These are phyloP conservation scores for Gymnorhina tibicen DNA, from an alignment of 2,113 vertebrate species.

Conservation along the genomic window DNA sequence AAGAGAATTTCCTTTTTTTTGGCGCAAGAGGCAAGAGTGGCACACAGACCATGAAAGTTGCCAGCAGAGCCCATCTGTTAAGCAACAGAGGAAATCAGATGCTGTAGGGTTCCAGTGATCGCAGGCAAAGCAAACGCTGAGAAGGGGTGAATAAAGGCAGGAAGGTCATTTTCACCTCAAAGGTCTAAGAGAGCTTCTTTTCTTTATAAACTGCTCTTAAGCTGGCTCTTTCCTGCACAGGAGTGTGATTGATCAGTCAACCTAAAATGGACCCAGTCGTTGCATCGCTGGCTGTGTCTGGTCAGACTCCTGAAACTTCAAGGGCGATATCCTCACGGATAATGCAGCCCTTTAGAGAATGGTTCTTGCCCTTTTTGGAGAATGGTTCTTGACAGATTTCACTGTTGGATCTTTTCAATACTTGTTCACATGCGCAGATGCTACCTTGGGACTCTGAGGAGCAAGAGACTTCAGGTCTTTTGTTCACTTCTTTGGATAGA, in stretches of 20 bases:
- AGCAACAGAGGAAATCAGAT: constrained; percentile 1
- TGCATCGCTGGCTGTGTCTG: neutral
- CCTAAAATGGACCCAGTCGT: neutral
- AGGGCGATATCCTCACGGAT: neutral
- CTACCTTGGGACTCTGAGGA: rapidly evolving
- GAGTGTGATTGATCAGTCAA: neutral
- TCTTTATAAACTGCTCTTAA: neutral
- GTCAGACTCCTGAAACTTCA: neutral
- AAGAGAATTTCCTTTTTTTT: constrained; percentile 11
- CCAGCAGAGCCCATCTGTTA: constrained; percentile 53
- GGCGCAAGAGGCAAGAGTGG: neutral
- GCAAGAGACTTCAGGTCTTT: neutral
- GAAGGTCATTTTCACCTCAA: constrained; percentile 3
- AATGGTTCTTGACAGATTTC: neutral
- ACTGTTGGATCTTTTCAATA: neutral
- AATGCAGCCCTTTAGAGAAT: no score
- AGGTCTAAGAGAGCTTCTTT: neutral
- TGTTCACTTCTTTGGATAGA: neutral
- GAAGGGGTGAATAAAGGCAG: neutral
- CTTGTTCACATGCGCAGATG: rapidly evolving
- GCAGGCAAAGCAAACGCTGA: neutral
- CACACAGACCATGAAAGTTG: neutral
- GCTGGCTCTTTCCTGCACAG: neutral
- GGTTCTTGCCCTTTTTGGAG: neutral
- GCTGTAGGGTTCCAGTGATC: neutral